Evolutionary conservation across 2,888 invertebrate species (phyloP).

Genomic region (Campoplex nolae): DNA sequence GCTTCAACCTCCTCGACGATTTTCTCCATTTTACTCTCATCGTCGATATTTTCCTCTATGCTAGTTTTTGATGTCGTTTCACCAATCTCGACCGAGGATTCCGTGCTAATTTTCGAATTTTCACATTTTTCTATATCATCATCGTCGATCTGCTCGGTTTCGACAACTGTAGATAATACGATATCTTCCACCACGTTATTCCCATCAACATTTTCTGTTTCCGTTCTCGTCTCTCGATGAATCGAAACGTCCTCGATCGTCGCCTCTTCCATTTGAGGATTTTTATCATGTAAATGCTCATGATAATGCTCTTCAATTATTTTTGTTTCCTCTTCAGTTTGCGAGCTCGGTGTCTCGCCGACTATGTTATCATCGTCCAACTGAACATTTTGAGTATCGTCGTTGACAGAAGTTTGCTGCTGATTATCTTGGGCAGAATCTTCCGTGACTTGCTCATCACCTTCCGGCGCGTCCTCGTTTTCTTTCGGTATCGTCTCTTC

Average conservation of each 20-base stretch:
- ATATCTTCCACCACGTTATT: neutral
- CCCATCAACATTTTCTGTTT: neutral
- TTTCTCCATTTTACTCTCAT: neutral
- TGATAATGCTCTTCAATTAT: neutral
- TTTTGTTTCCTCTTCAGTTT: neutral
- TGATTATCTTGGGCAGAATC: neutral
- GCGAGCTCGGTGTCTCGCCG: neutral
- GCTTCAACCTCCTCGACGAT: neutral
- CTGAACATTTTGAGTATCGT: neutral
- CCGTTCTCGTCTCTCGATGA: neutral
- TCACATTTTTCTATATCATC: neutral
- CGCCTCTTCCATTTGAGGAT: neutral
- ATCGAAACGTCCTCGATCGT: neutral
- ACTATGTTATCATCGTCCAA: neutral
- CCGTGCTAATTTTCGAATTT: neutral
- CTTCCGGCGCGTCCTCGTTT: neutral
- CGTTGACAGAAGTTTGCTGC: neutral
- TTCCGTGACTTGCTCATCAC: neutral
- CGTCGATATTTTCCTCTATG: neutral
- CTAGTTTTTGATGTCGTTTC: neutral
- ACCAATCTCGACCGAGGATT: too few relatives aligned
- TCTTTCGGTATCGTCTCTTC: neutral
- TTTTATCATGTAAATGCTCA: neutral
- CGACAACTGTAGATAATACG: neutral
- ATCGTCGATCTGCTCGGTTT: neutral